phyloP scores from a whole-genome alignment of 2,888 invertebrate genomes.

The Latrodectus elegans region DNA sequence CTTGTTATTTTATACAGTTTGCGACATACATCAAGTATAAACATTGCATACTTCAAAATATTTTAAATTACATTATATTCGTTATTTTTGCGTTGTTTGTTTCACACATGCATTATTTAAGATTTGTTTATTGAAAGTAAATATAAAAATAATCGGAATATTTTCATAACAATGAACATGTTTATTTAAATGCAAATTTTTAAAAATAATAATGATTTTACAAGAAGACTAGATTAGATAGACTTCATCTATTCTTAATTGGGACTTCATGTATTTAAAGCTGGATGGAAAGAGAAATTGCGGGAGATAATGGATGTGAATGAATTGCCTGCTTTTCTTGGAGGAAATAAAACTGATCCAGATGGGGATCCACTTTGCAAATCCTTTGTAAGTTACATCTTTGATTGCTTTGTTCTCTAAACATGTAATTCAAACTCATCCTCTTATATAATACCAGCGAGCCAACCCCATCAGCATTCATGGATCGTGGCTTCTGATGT shows the following conservation, averaged over 20 bases:
- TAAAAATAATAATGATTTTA: no score
- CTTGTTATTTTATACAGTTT: no score
- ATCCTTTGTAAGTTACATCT: conserved; percentile 29
- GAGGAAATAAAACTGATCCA: conserved; percentile 41
- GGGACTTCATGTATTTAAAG: background rate
- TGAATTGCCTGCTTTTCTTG: conserved; percentile 36
- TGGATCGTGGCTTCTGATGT: background rate
- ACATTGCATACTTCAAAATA: no score
- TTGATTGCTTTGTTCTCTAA: no score
- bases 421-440: background rate
- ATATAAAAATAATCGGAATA: no score
- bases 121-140: no score
- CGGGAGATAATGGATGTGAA: conserved; percentile 15
- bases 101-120: no score
- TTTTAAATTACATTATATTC: no score
- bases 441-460: background rate
- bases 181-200: no score
- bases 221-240: background rate
- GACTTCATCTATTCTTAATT: background rate
- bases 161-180: no score
- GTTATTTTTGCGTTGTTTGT: no score
- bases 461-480: background rate
- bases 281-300: conserved; percentile 37
- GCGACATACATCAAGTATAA: no score
- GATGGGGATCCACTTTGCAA: conserved; percentile 45